Evolutionary conservation across 2,888 invertebrate species (phyloP), one percentile per base, ranked within the genome.

Genomic region (Congeria kusceri): DNA sequence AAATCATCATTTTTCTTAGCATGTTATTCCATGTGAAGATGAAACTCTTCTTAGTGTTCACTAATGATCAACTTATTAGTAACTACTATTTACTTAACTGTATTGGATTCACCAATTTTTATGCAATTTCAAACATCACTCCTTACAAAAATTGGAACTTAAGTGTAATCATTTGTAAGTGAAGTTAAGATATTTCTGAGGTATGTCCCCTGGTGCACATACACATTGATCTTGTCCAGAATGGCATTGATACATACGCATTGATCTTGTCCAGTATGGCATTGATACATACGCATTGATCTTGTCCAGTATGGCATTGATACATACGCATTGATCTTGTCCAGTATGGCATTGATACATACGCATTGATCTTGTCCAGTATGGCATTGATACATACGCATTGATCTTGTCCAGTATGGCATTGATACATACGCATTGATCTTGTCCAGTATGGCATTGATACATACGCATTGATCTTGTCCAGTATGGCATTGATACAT

Each of bases 281-380:
- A 68, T 88, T 90, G n/a, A n/a, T n/a, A n/a, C n/a, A n/a, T n/a
- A 92, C 93, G 84, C 86, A 68, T 87, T 87, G 11, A 93, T 88
- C 64, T 88, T 89, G 71, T 93, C 93, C 72, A 93, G 67, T 15
- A 92, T 84, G 53, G 86, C 87, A 68, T 88, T 90, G n/a, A n/a
- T n/a, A n/a, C n/a, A n/a, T n/a, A 92, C 93, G 84, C 86, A 68
- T 87, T 87, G 11, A 93, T 88, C 64, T 88, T 89, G 71, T 93
- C 93, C 72, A 93, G 67, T 15, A 92, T 84, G 53, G 86, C 87
- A 68, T 88, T 90, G n/a, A n/a, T n/a, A n/a, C n/a, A n/a, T n/a
- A 92, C 93, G 84, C 86, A 68, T 87, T 87, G 11, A 93, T 88
- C 64, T 88, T 89, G 71, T 93, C 93, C 72, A 93, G 67, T 15